phyloP scores from a whole-genome alignment of 2,797 vertebrate species.

The Myotis daubentonii region DNA sequence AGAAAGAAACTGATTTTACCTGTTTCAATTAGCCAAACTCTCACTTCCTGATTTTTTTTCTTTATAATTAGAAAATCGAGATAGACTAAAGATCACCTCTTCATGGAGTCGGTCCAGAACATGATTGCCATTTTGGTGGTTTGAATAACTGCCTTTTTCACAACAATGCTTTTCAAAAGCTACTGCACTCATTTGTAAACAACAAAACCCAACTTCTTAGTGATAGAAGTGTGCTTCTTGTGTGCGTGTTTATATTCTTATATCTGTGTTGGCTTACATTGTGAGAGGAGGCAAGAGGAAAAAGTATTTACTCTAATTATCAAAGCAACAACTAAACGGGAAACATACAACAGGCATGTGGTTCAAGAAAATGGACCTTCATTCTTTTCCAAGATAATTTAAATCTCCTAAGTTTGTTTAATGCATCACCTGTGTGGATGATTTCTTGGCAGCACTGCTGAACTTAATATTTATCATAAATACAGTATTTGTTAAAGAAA shows the following conservation, averaged over 20 bases:
- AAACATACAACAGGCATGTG: neutral
- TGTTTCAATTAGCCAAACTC: neutral
- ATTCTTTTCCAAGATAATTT: neutral
- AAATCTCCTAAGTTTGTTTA: neutral
- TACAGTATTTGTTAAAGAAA: neutral
- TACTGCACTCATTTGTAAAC: neutral
- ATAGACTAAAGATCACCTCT: neutral
- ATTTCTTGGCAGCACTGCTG: constrained; percentile 20
- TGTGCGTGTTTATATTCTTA: neutral
- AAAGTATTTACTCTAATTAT: neutral
- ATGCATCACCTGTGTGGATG: neutral
- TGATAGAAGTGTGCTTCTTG: neutral
- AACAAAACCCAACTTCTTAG: neutral
- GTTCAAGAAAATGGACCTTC: neutral
- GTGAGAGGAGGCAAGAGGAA: neutral
- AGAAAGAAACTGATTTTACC: neutral
- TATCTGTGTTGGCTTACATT: neutral
- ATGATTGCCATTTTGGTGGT: neutral
- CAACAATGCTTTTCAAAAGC: neutral
- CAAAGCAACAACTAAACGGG: neutral
- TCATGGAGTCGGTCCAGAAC: neutral
- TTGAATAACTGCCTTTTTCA: neutral
- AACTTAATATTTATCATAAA: constrained; percentile 31
- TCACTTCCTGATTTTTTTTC: neutral
- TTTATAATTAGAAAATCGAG: neutral